Conservation (phyloP, 2,113 vertebrate genomes). For the Xiphophorus maculatus region DNA sequence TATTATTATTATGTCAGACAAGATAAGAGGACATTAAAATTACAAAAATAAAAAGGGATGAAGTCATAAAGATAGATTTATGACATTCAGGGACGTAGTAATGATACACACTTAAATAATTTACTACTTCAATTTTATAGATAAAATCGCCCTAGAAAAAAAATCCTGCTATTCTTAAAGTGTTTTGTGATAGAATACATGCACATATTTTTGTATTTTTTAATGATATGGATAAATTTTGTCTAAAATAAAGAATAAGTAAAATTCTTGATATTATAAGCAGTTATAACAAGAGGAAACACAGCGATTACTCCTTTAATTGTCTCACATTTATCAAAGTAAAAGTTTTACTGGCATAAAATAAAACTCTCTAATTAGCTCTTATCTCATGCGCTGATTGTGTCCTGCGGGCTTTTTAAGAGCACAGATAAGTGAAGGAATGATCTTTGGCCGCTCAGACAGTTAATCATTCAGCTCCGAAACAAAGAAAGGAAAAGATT, state of each 20-base stretch:
- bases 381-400: slow-evolving; percentile 22
- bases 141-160: too few relatives aligned
- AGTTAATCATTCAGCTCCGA: slow-evolving; percentile 72
- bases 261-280: slow-evolving; percentile 13
- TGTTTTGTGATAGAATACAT: not conserved
- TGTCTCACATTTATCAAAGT: not conserved
- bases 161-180: not conserved
- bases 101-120: not conserved
- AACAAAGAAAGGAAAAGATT: not conserved
- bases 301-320: slow-evolving; percentile 8
- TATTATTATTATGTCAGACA: too few relatives aligned
- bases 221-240: not conserved
- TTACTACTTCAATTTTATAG: not conserved
- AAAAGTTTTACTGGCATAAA: not conserved
- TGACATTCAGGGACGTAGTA: not conserved
- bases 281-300: slow-evolving; percentile 8
- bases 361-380: slow-evolving; percentile 14
- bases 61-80: too few relatives aligned
- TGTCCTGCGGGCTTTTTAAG: not conserved
- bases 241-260: not conserved
- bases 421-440: slow-evolving; percentile 23
- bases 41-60: too few relatives aligned
- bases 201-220: not conserved
- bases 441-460: slow-evolving; percentile 61
- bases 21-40: too few relatives aligned